These are phyloP conservation scores for Crocodylus rhombifer DNA, from an alignment of 2,797 vertebrate species.

Conservation along the genomic window DNA sequence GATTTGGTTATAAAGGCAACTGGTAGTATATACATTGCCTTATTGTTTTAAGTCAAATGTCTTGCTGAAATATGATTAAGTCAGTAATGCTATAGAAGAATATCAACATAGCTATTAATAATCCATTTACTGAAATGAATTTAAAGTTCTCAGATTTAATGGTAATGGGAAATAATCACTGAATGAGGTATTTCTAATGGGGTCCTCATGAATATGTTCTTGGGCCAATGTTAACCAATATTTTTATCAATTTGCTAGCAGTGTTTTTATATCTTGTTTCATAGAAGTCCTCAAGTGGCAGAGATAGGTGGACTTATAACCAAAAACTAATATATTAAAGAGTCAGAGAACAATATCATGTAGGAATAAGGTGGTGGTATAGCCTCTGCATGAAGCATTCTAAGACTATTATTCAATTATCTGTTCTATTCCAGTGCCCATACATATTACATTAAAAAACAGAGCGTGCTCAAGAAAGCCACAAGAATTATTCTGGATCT, in stretches of 20 bases:
- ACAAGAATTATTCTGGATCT: neutral
- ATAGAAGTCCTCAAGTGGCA: neutral
- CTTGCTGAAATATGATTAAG: neutral
- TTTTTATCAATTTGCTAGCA: neutral
- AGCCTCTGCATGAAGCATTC: neutral
- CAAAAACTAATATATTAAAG: neutral
- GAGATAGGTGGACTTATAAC: neutral
- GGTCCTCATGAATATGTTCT: neutral
- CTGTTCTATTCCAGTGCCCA: neutral
- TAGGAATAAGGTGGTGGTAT: neutral
- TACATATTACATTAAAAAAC: neutral
- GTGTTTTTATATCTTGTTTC: no score
- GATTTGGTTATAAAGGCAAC: neutral
- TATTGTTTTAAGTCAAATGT: neutral
- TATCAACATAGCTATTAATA: neutral
- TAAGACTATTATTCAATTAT: neutral
- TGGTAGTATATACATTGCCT: no score
- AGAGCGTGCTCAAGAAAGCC: neutral
- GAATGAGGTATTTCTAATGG: neutral
- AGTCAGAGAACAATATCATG: neutral
- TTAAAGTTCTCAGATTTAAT: neutral
- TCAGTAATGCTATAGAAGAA: neutral
- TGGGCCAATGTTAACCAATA: neutral
- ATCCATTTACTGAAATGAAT: neutral
- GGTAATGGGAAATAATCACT: neutral